Evolutionary conservation across 2,113 vertebrate genomes (phyloP).

Genomic region (Dicerorhinus sumatrensis): DNA sequence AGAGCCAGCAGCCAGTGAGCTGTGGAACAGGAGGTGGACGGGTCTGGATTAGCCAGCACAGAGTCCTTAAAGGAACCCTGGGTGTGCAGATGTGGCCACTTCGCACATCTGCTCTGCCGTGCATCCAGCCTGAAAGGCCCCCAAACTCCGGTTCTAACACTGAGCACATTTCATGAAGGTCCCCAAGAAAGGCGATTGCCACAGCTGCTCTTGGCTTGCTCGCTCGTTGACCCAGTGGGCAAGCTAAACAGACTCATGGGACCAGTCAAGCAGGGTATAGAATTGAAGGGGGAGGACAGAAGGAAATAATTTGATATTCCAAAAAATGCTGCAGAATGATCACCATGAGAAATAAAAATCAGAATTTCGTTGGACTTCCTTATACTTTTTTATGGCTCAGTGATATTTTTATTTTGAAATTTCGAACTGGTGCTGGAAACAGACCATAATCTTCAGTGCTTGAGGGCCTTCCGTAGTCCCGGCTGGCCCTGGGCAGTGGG

Average conservation of each 20-base stretch:
- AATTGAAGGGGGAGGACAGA: background rate
- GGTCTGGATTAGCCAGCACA: background rate
- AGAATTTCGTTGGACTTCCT: background rate
- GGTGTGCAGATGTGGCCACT: background rate
- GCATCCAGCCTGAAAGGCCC: background rate
- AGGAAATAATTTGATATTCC: background rate
- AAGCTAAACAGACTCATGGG: background rate
- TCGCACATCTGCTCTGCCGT: background rate
- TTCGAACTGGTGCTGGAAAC: background rate
- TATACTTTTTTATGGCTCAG: background rate
- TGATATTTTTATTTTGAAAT: conserved; percentile 38
- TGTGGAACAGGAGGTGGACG: background rate
- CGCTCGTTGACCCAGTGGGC: background rate
- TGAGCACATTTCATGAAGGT: background rate
- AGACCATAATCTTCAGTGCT: background rate
- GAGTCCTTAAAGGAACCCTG: conserved; percentile 55
- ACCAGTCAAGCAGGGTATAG: background rate
- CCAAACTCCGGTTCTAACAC: background rate
- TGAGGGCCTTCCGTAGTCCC: background rate
- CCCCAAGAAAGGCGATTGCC: background rate
- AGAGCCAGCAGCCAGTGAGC: background rate
- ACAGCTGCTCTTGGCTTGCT: background rate
- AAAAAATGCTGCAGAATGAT: background rate
- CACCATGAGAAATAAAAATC: background rate
- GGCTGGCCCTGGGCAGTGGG: background rate